Evolutionary conservation across 1,140 invertebrate species (phyloP), one percentile per base, ranked within the genome.

Genomic region (Schmidtea mediterranea): DNA sequence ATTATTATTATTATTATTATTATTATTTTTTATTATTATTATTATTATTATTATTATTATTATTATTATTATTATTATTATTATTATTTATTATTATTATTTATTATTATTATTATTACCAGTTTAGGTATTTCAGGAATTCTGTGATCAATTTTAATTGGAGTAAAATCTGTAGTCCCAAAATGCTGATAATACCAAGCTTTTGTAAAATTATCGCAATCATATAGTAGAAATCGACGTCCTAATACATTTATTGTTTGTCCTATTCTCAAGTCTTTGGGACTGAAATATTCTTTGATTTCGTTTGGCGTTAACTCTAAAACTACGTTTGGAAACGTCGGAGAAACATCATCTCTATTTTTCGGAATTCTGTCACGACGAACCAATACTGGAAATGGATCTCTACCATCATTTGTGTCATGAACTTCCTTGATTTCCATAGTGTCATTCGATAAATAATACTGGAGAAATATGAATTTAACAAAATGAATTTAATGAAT

Each of bases 381-480:
- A 36, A 84, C 65, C 1, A 83, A 61, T 48, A 76, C 59, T 16
- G 74, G 71, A 59, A 75, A 76, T 1, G 77, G 76, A 63, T 82
- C 77, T 51, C 75, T 70, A 0, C 77, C 77, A 52, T 73, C 73
- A 58, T 76, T 76, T 8, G 69, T 66, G 48, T 68, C 69, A 50
- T 74, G 73, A 13, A 77, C 65, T 62, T 81, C 77, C 54, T 75
- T 72, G 6, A 86, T 67, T 51, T 78, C 72, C 43, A 83, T 70
- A 0, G 75, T 79, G 57, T 83, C 77, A 59, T 83, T 78, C 40
- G 72, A 72, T 12, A 83, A 63, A 59, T 77, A 81, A 61, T 80
- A 84, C 56, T 75, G 59, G 49, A 80, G 61, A 46, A 26, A 48
- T 49, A 12, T 37, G 36, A 37, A 37, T 37, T 37, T n/a, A 37